Conservation (phyloP, 2,113 vertebrate genomes). For the Ibidorhyncha struthersii region DNA sequence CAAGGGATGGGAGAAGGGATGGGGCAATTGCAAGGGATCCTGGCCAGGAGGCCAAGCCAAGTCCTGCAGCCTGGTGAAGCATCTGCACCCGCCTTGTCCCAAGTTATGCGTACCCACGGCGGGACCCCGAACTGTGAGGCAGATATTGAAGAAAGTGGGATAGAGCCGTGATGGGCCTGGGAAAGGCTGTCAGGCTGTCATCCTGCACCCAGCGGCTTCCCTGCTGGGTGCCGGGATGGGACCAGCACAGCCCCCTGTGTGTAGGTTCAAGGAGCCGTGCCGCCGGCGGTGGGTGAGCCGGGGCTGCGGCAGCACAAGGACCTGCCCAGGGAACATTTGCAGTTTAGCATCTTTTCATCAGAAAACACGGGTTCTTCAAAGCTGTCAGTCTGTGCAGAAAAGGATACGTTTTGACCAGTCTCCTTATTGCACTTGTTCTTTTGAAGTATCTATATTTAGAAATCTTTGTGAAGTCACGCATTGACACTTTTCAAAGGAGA, state of each 20-base stretch:
- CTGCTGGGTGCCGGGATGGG: not conserved
- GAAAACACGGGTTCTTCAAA: not conserved
- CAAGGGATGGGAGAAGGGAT: not conserved
- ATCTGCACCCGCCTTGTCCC: not conserved
- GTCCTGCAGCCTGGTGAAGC: not conserved
- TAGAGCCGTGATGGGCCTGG: not conserved
- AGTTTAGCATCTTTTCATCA: not conserved
- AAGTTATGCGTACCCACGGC: accelerated
- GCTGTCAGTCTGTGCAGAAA: not conserved
- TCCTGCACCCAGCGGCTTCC: not conserved
- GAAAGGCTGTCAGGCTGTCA: not conserved
- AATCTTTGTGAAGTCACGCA: conserved; percentile 53
- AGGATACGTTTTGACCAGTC: conserved; percentile 28
- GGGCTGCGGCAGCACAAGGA: accelerated
- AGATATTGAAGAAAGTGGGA: not conserved
- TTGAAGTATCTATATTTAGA: conserved; percentile 61
- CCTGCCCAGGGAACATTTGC: not conserved
- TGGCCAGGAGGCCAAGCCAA: accelerated
- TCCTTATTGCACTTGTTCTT: conserved; percentile 28
- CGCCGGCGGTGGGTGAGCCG: accelerated
- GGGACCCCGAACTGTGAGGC: not conserved
- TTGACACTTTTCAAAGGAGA: conserved; percentile 38
- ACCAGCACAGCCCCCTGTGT: accelerated
- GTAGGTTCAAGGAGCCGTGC: accelerated
- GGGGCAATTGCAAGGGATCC: not conserved